A percentile compares a stretch with the other conserved stretches of the same genome.
phyloP scores from a whole-genome alignment of 2,113 vertebrate species.

The Leptocoma aspasia region DNA sequence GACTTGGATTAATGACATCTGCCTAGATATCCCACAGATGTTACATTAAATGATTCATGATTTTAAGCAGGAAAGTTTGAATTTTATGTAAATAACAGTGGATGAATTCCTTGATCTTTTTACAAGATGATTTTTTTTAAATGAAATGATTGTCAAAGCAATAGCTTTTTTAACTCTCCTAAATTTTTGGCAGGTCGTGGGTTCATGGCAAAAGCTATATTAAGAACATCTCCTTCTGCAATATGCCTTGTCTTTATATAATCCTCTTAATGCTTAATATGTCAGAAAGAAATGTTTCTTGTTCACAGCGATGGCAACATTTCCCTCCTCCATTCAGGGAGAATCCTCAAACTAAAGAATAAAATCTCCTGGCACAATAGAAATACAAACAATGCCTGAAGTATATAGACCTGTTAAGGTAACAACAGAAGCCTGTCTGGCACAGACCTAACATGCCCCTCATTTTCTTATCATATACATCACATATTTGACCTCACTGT shows the following conservation, averaged over 20 bases:
- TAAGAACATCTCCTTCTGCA: slow-evolving; percentile 4
- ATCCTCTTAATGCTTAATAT: slow-evolving; percentile 41
- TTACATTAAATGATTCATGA: slow-evolving; percentile 66
- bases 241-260: slow-evolving; percentile 41
- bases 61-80: slow-evolving; percentile 62
- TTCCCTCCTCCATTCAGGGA: neutral
- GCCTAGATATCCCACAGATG: slow-evolving; percentile 59
- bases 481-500: neutral
- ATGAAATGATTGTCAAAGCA: slow-evolving; percentile 42
- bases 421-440: neutral
- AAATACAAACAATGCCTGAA: slow-evolving; percentile 23
- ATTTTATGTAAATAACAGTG: slow-evolving; percentile 52
- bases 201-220: slow-evolving; percentile 34
- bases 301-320: neutral
- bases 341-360: neutral
- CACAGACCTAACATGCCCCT: neutral
- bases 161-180: slow-evolving; percentile 32
- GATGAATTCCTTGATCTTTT: slow-evolving; percentile 59
- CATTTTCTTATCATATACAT: neutral
- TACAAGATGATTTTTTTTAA: neutral
- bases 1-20: slow-evolving; percentile 68
- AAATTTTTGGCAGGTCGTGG: slow-evolving; percentile 11
- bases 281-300: slow-evolving; percentile 36
- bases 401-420: neutral
- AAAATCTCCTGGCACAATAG: neutral